Percentiles rank a stretch among this genome's conserved stretches.
Evolutionary conservation across 2,113 vertebrate species (phyloP).

Genomic region (Turdus rufiventris): DNA sequence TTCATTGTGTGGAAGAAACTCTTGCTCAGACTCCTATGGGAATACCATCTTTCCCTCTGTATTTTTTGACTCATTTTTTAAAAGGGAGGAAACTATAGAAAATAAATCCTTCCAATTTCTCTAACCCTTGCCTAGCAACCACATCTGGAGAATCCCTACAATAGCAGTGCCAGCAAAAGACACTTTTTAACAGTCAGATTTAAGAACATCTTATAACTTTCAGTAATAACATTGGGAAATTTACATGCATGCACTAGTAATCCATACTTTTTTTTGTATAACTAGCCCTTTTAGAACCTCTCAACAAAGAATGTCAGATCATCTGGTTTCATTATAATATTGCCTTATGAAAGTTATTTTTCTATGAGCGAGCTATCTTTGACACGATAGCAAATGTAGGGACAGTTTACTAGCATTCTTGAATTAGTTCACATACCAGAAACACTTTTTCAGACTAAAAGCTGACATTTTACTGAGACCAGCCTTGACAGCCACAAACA

Average conservation of each 20-base stretch:
- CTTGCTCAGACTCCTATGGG: neutral
- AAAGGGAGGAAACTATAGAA: neutral
- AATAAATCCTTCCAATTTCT: neutral
- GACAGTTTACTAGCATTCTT: neutral
- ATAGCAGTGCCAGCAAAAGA: neutral
- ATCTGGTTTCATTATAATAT: neutral
- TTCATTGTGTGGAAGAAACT: neutral
- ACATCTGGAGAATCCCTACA: neutral
- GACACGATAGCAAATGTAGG: neutral
- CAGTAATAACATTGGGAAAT: neutral
- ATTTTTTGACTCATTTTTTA: neutral
- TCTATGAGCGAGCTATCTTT: neutral
- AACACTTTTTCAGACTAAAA: neutral
- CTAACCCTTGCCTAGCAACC: neutral
- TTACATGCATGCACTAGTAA: neutral
- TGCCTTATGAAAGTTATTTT: neutral
- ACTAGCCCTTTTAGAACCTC: neutral
- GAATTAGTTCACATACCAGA: neutral
- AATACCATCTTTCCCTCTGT: neutral
- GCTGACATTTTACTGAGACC: neutral
- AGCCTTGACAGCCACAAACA: neutral
- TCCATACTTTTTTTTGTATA: neutral
- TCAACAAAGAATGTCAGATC: neutral
- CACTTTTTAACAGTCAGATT: neutral
- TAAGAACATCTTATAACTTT: neutral